Evolutionary conservation across 2,113 vertebrate species (phyloP), one percentile per base, ranked within the genome.

Genomic region (Pseudorasbora parva): DNA sequence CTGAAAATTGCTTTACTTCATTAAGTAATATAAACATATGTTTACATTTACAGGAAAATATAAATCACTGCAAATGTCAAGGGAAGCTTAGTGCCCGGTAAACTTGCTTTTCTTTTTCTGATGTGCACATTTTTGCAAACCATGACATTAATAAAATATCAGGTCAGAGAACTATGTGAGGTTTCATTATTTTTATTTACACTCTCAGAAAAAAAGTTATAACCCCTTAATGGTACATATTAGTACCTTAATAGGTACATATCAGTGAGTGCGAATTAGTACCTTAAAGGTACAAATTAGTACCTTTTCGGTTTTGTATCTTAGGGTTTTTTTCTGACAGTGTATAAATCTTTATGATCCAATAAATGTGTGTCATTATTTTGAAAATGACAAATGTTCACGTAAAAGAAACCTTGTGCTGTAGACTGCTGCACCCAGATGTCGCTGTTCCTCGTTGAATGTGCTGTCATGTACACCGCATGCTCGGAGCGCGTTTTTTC

Each of bases 381-480:
- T 33, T 17, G 19, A 10, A 2, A 11, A 2, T 41, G 66, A 41
- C 64, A 3, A 30, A 21, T 41, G 19, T 41, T 41, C 4, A 19
- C n/a, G 30, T 21, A 37, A 19, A 21, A n/a, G 19, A 68, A 5
- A 1, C 66, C 33, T 21, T 41, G 30, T 68, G 33, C 30, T 76
- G 27, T 56, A 30, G 23, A 19, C 60, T 60, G 72, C 43, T 47
- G 81, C 88, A 90, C 83, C 85, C 89, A 93, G 93, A 91, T 93
- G 94, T 93, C 93, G 92, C 94, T 94, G 92, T n/a, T 41, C 33
- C 64, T 68, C 4, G 33, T 19, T 30, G 17, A 49, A 77, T 62
- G 83, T 82, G 60, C 91, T 80, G 91, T 91, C 89, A 86, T 92
- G 89, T 91, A 93, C 86, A 23, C 81, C 87, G 84, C 88, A 89